Evolutionary conservation across 1,140 invertebrate genomes (phyloP).

Genomic region (Octopus bimaculoides): DNA sequence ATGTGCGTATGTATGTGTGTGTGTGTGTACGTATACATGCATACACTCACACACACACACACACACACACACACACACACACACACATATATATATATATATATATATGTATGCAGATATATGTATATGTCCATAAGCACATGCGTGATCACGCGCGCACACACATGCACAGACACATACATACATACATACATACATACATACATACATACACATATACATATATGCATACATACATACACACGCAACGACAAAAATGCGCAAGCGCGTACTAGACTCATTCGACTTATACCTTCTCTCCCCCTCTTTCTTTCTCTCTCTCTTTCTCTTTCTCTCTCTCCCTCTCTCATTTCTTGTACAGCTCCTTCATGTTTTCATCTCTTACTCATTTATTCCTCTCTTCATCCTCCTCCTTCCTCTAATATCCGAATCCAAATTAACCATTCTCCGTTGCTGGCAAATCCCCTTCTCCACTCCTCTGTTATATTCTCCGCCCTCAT

Average conservation of each 20-base stretch:
- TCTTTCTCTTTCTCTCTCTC: too few species aligned
- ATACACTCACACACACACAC: not conserved
- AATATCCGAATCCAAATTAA: too few species aligned
- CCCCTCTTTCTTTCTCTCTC: rapidly evolving
- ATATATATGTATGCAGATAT: not conserved
- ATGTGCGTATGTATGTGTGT: not conserved
- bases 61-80: not conserved
- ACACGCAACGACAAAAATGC: rapidly evolving
- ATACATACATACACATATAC: too few species aligned
- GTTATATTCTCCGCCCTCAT: too few species aligned
- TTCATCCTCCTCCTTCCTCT: too few species aligned
- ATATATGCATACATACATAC: too few species aligned
- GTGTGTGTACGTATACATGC: not conserved
- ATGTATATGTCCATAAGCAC: not conserved
- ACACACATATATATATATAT: not conserved
- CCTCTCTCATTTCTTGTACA: too few species aligned
- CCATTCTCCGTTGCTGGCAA: too few species aligned
- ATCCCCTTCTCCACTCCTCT: too few species aligned
- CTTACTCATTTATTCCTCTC: too few species aligned
- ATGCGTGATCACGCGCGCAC: not conserved
- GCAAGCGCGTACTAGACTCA: rapidly evolving
- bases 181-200: not conserved
- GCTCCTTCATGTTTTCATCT: too few species aligned
- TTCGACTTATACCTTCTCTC: rapidly evolving
- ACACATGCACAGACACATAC: not conserved